Conservation (phyloP, 2,797 vertebrate genomes). For the Apogon hyalosoma region DNA sequence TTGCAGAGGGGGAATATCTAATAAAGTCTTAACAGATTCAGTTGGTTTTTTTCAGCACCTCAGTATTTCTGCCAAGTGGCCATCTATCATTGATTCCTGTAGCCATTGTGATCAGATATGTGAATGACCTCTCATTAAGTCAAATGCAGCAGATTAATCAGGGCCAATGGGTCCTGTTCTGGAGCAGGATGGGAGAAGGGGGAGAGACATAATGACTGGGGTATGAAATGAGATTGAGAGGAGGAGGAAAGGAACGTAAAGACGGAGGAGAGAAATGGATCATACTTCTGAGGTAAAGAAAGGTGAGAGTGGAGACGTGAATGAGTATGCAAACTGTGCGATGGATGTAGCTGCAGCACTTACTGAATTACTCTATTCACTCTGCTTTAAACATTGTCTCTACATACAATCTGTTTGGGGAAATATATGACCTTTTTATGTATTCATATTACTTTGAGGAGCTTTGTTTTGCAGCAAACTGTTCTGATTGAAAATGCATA, state of each 20-base stretch:
- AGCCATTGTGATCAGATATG: conserved; percentile 81
- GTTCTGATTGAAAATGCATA: background rate
- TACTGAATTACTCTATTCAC: conserved; percentile 36
- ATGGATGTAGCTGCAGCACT: conserved; percentile 30
- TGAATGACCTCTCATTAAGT: conserved; percentile 85
- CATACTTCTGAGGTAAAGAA: conserved; percentile 52
- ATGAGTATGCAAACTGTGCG: conserved; percentile 41
- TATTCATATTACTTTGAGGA: conserved; percentile 5
- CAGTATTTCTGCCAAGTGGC: conserved; percentile 76
- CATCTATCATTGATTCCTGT: conserved; percentile 82
- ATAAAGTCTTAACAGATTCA: conserved; percentile 68
- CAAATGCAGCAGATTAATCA: conserved; percentile 82
- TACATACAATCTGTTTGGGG: background rate
- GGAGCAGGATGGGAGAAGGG: conserved; percentile 67
- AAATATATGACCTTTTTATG: background rate
- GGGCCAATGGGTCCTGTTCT: conserved; percentile 76
- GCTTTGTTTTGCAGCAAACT: background rate
- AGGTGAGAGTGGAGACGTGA: conserved; percentile 36
- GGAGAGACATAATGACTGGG: conserved; percentile 75
- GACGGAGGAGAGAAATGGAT: conserved; percentile 71
- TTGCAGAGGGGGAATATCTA: conserved; percentile 57
- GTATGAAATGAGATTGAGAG: conserved; percentile 79
- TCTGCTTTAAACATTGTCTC: conserved; percentile 21
- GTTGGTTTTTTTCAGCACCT: conserved; percentile 42
- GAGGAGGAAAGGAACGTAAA: conserved; percentile 70